Conservation (phyloP, 2,797 vertebrate species). For the Diplodus sargus region DNA sequence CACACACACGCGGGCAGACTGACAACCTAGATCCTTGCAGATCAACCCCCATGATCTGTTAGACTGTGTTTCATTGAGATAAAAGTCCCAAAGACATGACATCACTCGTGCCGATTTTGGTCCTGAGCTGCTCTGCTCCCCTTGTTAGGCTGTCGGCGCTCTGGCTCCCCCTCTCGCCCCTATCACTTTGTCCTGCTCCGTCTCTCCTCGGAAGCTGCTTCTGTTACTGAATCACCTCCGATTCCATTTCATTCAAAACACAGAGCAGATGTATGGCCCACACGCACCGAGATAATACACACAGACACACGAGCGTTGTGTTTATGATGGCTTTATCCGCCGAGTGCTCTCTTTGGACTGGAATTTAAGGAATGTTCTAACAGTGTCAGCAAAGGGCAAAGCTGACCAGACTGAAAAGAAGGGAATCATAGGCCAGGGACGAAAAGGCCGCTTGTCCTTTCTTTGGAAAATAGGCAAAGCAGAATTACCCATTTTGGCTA, state of each 20-base stretch:
- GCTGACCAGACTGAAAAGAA: slow-evolving; percentile 5
- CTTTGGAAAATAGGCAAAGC: slow-evolving; percentile 27
- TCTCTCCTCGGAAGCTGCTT: slow-evolving; percentile 36
- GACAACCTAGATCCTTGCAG: slow-evolving; percentile 44
- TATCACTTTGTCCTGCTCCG: slow-evolving; percentile 9
- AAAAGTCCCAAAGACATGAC: slow-evolving; percentile 59
- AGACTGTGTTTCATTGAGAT: slow-evolving; percentile 66
- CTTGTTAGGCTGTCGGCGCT: slow-evolving; percentile 27
- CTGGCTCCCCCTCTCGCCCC: slow-evolving; percentile 16
- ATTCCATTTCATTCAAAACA: slow-evolving; percentile 46
- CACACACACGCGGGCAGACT: slow-evolving; percentile 21
- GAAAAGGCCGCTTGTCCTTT: slow-evolving; percentile 3
- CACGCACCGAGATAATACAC: not conserved
- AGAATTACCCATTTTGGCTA: slow-evolving; percentile 13
- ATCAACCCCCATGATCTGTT: slow-evolving; percentile 52
- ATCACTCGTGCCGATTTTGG: slow-evolving; percentile 47
- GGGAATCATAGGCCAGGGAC: not conserved
- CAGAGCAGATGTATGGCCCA: slow-evolving; percentile 27
- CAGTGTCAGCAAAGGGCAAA: slow-evolving; percentile 44
- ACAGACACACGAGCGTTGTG: slow-evolving; percentile 4
- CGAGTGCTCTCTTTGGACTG: slow-evolving; percentile 39
- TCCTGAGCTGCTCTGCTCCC: slow-evolving; percentile 26
- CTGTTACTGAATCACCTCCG: slow-evolving; percentile 44
- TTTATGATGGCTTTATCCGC: slow-evolving; percentile 57
- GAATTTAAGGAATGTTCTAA: slow-evolving; percentile 66